Percentiles rank a stretch among this genome's conserved stretches.
phyloP scores from a whole-genome alignment of 1,140 invertebrate genomes.

The Bombus sibiricus region DNA sequence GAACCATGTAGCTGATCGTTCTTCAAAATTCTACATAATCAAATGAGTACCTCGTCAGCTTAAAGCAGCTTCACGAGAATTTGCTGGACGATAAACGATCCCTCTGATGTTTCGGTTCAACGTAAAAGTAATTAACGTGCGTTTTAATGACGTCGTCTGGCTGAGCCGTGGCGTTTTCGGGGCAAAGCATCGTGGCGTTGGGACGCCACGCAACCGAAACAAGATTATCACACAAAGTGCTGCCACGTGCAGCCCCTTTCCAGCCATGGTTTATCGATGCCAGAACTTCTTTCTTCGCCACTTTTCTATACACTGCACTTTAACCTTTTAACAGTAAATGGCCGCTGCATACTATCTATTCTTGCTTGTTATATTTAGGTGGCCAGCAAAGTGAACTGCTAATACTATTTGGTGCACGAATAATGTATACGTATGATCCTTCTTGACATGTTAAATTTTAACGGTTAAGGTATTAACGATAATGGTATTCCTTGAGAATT shows the following conservation, averaged over 20 bases:
- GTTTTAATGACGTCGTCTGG: conserved; percentile 51
- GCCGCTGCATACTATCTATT: conserved; percentile 11
- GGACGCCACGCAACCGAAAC: conserved; percentile 55
- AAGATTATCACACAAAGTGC: conserved; percentile 64
- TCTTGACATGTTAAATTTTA: not conserved
- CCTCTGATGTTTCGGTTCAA: not conserved
- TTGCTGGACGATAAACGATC: not conserved
- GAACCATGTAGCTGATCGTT: not conserved
- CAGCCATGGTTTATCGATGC: conserved; percentile 39
- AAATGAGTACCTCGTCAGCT: not conserved
- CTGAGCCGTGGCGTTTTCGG: conserved; percentile 37
- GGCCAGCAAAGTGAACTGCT: conserved; percentile 12
- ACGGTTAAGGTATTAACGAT: too few relatives aligned
- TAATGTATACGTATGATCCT: not conserved
- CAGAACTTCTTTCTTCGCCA: conserved; percentile 27
- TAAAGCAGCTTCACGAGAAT: not conserved
- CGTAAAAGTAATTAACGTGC: conserved; percentile 43
- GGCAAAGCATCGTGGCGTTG: conserved; percentile 50
- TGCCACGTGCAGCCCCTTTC: conserved; percentile 26
- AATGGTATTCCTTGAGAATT: too few relatives aligned
- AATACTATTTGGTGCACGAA: not conserved
- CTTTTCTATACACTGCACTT: conserved; percentile 23
- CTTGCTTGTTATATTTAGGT: conserved; percentile 49
- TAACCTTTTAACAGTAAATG: conserved; percentile 44
- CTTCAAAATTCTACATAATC: not conserved